Base-by-base conservation (phyloP, 2,888 invertebrate genomes). In the Omphaloscelis lunosa region DNA sequence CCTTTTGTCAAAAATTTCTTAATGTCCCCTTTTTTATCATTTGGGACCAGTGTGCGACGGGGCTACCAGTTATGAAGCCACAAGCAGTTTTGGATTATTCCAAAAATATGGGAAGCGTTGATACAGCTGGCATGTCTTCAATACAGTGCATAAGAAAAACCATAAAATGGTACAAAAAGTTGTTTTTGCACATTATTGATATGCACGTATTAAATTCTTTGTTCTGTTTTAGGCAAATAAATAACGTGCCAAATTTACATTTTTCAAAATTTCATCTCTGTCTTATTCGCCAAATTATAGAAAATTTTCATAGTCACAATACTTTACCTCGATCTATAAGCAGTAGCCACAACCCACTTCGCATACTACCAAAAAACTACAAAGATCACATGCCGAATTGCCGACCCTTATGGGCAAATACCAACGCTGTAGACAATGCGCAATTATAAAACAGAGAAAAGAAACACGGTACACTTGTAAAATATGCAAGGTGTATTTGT, bases 71-170 rank as follows among this genome's bases (percentile, higher is more conserved):
- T 61, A 65, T 85, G 72, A 85, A 82, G 53, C 80, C 77, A 70
- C 63, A 84, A 75, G 75, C 72, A 77, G 77, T 86, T 45, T 61
- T 85, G 62, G 81, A 85, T 23, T 85, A 86, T 67, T 63, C 69
- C 23, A 74, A 82, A 75, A 82, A 83, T 82, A 86, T 85, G 83
- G 80, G 79, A 41, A 73, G 63, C 63, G 79, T 85, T 51, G 83
- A 86, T 73, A 79, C 78, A 23, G 75, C 84, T 51, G 85, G 85
- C 65, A 86, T 86, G 56, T 76, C 66, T 67, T 74, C 82, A n/a
- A 75, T 86, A 66, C 51, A 72, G 53, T 82, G 85, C 71, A 78
- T 85, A 58, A 59, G 70, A 71, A 85, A 83, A 80, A 58, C 76
- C 23, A 72, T 61, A 61, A 81, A 80, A 67, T 85, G 85, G 85